A percentile compares a stretch with the other conserved stretches of the same genome.
phyloP scores from a whole-genome alignment of 2,797 vertebrate genomes.

The Allobates femoralis region DNA sequence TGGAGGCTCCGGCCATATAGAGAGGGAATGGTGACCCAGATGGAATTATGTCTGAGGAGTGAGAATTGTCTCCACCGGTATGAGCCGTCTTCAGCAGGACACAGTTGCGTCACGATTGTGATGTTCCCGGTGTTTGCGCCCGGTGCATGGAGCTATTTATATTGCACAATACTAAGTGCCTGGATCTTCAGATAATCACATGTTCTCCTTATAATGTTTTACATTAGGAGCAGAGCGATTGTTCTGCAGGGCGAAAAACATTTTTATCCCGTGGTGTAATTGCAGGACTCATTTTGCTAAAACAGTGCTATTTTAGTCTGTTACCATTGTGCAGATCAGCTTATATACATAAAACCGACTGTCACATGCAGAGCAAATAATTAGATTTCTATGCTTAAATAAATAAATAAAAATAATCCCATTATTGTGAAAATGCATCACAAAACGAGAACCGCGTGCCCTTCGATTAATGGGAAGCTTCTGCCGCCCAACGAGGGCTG shows the following conservation, averaged over 20 bases:
- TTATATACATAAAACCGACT: slow-evolving; percentile 55
- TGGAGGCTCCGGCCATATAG: neutral
- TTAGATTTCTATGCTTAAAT: slow-evolving; percentile 45
- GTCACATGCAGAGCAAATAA: slow-evolving; percentile 52
- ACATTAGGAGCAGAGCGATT: slow-evolving; percentile 35
- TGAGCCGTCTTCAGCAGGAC: neutral
- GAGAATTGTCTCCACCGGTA: neutral
- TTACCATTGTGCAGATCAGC: slow-evolving; percentile 42
- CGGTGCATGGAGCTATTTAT: slow-evolving; percentile 27
- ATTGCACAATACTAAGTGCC: slow-evolving; percentile 4
- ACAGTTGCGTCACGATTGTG: neutral
- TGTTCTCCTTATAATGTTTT: slow-evolving; percentile 33
- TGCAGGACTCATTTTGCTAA: slow-evolving; percentile 56
- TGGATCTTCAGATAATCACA: slow-evolving; percentile 36
- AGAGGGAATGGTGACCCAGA: neutral
- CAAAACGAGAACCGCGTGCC: slow-evolving; percentile 31
- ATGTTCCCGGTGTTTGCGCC: neutral
- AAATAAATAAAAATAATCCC: slow-evolving; percentile 13
- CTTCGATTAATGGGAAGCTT: neutral
- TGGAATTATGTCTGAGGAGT: neutral
- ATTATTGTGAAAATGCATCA: slow-evolving; percentile 68
- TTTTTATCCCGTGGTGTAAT: slow-evolving; percentile 57
- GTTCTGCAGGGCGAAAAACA: slow-evolving; percentile 30
- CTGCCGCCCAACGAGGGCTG: neutral
- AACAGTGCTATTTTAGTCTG: slow-evolving; percentile 55